Conservation (phyloP, 2,113 vertebrate genomes). For the Cololabis saira region DNA sequence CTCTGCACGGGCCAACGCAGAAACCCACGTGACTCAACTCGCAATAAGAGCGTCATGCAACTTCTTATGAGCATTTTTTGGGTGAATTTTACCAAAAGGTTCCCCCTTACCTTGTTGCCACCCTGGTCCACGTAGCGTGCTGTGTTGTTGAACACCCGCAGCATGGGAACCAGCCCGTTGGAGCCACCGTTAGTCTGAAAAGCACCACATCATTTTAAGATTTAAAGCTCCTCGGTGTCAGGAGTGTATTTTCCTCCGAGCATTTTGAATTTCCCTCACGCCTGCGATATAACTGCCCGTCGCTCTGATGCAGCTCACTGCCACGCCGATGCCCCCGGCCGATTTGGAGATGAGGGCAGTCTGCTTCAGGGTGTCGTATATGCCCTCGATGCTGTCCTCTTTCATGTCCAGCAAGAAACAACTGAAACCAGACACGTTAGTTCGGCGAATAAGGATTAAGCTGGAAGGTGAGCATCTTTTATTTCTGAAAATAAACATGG, state of each 20-base stretch:
- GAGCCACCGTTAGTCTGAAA: constrained; percentile 94
- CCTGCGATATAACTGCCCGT: constrained; percentile 98
- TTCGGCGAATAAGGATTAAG: background rate
- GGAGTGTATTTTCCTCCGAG: background rate
- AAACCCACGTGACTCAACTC: background rate
- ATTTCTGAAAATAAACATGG: background rate
- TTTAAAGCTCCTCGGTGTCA: background rate
- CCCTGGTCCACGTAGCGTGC: constrained; percentile 98
- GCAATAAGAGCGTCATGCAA: background rate
- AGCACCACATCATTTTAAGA: background rate
- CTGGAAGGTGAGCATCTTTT: background rate
- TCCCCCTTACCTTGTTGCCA: constrained; percentile 92
- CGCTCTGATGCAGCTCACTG: constrained; percentile 94
- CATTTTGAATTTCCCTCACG: constrained; percentile 75
- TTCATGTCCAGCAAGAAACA: constrained; percentile 97
- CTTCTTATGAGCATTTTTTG: background rate
- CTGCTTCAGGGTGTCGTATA: constrained; percentile 96
- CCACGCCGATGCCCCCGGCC: constrained; percentile 94
- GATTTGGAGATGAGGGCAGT: constrained; percentile 97
- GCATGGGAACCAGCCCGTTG: constrained; percentile 96
- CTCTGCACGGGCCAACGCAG: constrained; percentile 76
- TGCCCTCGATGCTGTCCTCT: constrained; percentile 97
- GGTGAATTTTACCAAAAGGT: background rate
- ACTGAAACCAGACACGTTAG: constrained; percentile 68
- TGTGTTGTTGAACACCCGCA: constrained; percentile 97